Evolutionary conservation across 2,888 invertebrate genomes (phyloP), one percentile per base, ranked within the genome.

Genomic region (Drosophila diplacantha): DNA sequence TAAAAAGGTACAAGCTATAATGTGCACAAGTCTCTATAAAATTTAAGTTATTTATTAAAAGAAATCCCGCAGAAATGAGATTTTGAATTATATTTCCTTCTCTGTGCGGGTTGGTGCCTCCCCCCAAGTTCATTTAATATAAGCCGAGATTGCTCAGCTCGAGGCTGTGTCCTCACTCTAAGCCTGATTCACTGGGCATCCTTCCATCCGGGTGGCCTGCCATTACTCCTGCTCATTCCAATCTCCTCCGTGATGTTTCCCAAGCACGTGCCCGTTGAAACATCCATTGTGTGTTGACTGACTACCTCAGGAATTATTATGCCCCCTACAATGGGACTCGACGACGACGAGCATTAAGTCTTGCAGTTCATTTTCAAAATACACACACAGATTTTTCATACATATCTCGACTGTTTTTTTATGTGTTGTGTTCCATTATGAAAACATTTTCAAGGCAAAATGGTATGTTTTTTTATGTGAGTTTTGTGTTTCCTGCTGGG

Each of bases 401-500:
- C 29, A 29, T 24, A 43, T 43, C 47, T 41, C 20, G 26, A 29
- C 32, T 8, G 14, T 32, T 51, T 38, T 52, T 16, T 14, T 46
- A 8, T 46, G 56, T 56, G 34, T 59, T 46, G 53, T 16, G 43
- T 54, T 57, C 58, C 50, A 64, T 70, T 64, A 66, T 66, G 71
- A 70, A 66, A 49, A 53, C 52, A 66, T 66, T 69, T 67, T 62
- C 74, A 71, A 54, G 59, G 67, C 62, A 43, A 74, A 59, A 68
- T 60, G 41, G 31, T 24, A n/a, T 47, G 6, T 38, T 69, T 53
- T 59, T 47, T 26, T 26, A 54, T 68, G 37, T 71, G 49, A 46
- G 44, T 31, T 32, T 53, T 51, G 24, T 51, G 24, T 37, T 58
- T 50, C 46, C 34, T 41, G 47, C 50, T 69, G 39, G 62, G 49